These are phyloP conservation scores for Emys orbicularis DNA, from an alignment of 2,797 vertebrate genomes.

Conservation along the genomic window DNA sequence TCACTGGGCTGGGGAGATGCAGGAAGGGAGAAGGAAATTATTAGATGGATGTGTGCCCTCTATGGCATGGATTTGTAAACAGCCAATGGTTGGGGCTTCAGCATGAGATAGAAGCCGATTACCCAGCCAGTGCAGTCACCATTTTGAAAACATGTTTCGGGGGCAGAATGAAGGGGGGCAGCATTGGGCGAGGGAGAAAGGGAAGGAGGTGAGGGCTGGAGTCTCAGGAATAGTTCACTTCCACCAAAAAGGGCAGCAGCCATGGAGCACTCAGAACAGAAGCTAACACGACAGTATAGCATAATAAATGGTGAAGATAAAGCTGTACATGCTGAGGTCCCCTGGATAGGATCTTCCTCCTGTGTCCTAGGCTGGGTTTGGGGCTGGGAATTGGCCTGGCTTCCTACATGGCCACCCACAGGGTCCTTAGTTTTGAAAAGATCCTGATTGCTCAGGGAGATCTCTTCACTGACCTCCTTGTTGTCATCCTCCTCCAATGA, in stretches of 20 bases:
- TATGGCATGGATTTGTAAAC: neutral
- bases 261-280: too few relatives aligned
- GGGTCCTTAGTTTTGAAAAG: neutral
- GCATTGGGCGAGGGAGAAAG: neutral
- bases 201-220: neutral
- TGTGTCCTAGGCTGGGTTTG: neutral
- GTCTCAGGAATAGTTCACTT: neutral
- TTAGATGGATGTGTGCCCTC: too few relatives aligned
- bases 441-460: neutral
- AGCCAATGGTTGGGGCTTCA: neutral
- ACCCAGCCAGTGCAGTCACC: neutral
- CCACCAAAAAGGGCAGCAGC: neutral
- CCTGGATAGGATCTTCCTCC: neutral
- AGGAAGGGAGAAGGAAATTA: too few relatives aligned
- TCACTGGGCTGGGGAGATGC: too few relatives aligned
- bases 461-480: neutral
- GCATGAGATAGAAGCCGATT: neutral
- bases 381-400: neutral
- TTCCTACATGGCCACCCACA: neutral
- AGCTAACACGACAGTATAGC: neutral
- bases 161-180: neutral
- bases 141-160: neutral
- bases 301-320: neutral
- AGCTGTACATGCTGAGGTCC: neutral
- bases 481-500: neutral